Evolutionary conservation across 1,140 invertebrate species (phyloP), one percentile per base, ranked within the genome.

Genomic region (Eupristina koningsbergeri): DNA sequence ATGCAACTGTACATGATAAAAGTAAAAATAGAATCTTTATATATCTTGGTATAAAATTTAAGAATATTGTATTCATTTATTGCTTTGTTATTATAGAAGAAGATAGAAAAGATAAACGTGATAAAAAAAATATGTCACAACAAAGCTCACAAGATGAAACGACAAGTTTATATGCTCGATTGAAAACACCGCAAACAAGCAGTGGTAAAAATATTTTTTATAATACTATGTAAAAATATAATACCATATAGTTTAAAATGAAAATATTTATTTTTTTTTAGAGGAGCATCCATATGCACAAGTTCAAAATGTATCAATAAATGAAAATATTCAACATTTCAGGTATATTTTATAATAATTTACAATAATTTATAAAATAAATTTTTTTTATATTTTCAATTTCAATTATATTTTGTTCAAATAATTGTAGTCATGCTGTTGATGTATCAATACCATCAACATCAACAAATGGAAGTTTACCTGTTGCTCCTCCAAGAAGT

Each of bases 211-310:
- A 29, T 73, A 39, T 39, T 80, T 63, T 67, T 78, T 81, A 17
- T 64, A 58, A 17, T 75, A 61, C n/a, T n/a, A n/a, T n/a, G n/a
- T n/a, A n/a, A n/a, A n/a, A n/a, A 77, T 17, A 41, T 53, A 39
- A 63, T 34, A 36, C 8, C 39, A 69, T 39, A 58, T 29, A 39
- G 17, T 22, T 45, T 22, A 41, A 50, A 67, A 58, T 58, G 34
- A 45, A 53, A 64, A 31, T 53, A 5, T 58, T 17, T 64, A 64
- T 75, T 45, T 75, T 31, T 83, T 89, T 91, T 80, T 81, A 93
- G 93, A 92, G 77, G 95, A 96, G 90, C 95, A 96, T 90, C 95
- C 95, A 0, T 96, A 96, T 89, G 95, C 95, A 31, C 94, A 95
- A 90, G 92, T 96, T 36, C 94, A 94, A 86, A 91, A 85, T 86